phyloP scores from a whole-genome alignment of 2,888 invertebrate species.

The Eilema caniola region DNA sequence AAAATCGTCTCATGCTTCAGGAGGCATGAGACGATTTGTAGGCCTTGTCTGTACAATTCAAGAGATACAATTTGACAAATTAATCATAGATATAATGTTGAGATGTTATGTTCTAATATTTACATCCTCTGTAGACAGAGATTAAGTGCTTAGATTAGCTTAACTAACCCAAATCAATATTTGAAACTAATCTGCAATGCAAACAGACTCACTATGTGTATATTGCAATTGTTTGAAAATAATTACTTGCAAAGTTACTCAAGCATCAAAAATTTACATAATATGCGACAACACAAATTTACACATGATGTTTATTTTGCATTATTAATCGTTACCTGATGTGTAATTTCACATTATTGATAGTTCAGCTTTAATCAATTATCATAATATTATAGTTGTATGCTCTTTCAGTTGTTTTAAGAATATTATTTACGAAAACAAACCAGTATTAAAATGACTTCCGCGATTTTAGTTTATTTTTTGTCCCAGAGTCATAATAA shows the following conservation, averaged over 20 bases:
- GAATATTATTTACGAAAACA: slow-evolving; percentile 15
- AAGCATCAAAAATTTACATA: too few species aligned
- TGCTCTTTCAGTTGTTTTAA: too few species aligned
- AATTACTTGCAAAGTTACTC: too few species aligned
- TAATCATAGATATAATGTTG: neutral
- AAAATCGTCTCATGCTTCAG: too few species aligned
- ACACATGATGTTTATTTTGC: too few species aligned
- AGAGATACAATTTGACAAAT: neutral
- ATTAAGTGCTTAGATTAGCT: neutral
- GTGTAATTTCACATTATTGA: too few species aligned
- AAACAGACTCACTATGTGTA: neutral
- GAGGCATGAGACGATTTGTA: too few species aligned
- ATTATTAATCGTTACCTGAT: too few species aligned
- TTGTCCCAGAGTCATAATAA: slow-evolving; percentile 74
- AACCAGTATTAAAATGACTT: slow-evolving; percentile 75
- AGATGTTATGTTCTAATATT: neutral
- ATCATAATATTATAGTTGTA: neutral
- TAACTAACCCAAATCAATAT: neutral
- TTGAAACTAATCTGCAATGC: neutral
- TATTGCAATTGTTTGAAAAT: neutral
- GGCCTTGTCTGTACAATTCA: too few species aligned
- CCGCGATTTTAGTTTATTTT: slow-evolving; percentile 71
- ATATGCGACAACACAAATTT: too few species aligned
- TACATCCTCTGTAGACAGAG: neutral
- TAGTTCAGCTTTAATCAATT: neutral